Base-by-base conservation (phyloP, 2,888 invertebrate genomes). In the Rhorus exstirpatorius region DNA sequence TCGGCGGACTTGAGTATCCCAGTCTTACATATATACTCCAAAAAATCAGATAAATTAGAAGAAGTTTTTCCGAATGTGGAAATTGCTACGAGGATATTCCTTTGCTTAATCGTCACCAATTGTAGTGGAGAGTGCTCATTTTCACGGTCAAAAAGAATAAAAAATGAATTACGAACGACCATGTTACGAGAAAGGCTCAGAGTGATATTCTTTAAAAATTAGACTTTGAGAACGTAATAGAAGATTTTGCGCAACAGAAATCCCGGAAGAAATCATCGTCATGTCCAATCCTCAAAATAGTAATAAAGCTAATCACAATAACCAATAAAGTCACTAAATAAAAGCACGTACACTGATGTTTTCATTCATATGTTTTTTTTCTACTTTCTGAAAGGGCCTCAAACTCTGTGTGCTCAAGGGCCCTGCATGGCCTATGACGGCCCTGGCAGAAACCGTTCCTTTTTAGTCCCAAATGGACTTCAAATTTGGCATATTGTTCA, bases 71-170 rank as follows among this genome's bases (percentile, higher is more conserved):
- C 87, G 44, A 89, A 88, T 74, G 85, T 89, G 79, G 86, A 86
- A 86, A 87, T 88, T 49, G 83, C 87, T 77, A 79, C 86, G 84
- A 86, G 86, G 84, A 89, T 88, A 8, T 88, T 86, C 75, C 84
- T 86, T 78, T 81, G 83, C 76, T 75, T 86, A 68, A 86, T 87
- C 83, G 79, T 88, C 68, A 86, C 86, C 68, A 88, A 87, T 82
- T 87, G 86, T 83, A 87, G 85, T 44, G 85, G 84, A 31, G 86
- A 87, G 85, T 84, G 86, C 63, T 88, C 85, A 55, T 86, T 85
- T 68, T 87, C 86, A 44, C 83, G 84, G 80, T 70, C 83, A 7
- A 80, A 81, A 61, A 70, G 80, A 83, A 86, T 87, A 55, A 88
- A 87, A 89, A 87, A 86, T 78, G 78, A 86, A 86, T 77, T 87